Evolutionary conservation across 2,888 invertebrate species (phyloP), one percentile per base, ranked within the genome.

Genomic region (Xestoiulus laeticollis): DNA sequence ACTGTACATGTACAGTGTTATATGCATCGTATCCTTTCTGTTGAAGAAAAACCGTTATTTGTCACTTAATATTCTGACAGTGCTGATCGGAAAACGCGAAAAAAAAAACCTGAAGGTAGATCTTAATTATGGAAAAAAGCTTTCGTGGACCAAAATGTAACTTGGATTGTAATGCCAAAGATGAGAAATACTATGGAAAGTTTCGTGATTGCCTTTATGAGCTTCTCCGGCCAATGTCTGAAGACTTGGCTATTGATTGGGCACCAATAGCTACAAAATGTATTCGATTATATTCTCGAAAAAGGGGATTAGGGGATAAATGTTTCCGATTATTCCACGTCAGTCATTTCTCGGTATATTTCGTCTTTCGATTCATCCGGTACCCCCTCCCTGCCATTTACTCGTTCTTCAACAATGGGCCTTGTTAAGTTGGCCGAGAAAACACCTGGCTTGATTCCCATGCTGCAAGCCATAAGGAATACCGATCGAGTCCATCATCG

Each of bases 241-340:
- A 19, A n/a, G 53, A 1, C n/a, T 53, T 53, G 6, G 53, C 4
- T n/a, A 53, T 53, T 53, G 53, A 53, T 53, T 53, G n/a, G 53
- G n/a, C 53, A n/a, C n/a, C 53, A 53, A 53, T 53, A n/a, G 53
- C 19, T 53, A 12, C 53, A 6, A 53, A 53, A 53, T 53, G 53
- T n/a, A 53, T 53, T 53, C 53, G 53, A 53, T 53, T 53, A 53
- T 53, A 53, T n/a, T 53, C 53, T 53, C 53, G 53, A 53, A 53
- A 53, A 53, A 53, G 53, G 53, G 53, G n/a, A 53, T 53, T 53
- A 53, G 14, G 14, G 53, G 53, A 53, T 16, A 53, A 53, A 53
- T 53, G 53, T 53, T 16, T n/a, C 53, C 53, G 53, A 53, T 53
- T 53, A 53, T 53, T 53, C 53, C 53, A 53, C 53, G 53, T 53